Percentiles rank a stretch among this genome's conserved stretches.
Evolutionary conservation across 2,888 invertebrate genomes (phyloP).

Genomic region (Branchipolynoe longqiensis): DNA sequence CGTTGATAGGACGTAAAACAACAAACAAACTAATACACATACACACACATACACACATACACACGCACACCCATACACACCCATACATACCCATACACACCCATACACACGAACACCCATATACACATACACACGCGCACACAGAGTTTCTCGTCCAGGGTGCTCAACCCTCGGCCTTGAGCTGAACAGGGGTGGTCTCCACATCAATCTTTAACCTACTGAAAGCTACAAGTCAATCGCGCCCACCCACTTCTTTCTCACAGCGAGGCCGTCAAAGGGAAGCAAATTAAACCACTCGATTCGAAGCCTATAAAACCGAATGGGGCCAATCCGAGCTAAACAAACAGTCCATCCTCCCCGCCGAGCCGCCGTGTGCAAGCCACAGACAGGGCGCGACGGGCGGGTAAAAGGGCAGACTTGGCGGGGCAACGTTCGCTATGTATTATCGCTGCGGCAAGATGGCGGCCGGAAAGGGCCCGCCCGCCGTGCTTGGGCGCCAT

Average conservation of each 20-base stretch:
- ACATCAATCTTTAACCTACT: constrained; percentile 8
- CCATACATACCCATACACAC: too few species aligned
- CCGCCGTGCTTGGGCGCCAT: constrained; percentile 23
- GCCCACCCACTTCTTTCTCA: neutral
- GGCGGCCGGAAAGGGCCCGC: constrained; percentile 35
- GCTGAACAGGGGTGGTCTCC: neutral
- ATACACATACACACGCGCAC: too few species aligned
- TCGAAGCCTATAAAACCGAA: neutral
- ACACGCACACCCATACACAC: too few species aligned
- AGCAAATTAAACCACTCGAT: constrained; percentile 28
- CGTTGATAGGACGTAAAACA: too few species aligned
- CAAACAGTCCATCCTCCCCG: neutral
- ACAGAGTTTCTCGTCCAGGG: too few species aligned
- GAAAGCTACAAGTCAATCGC: constrained; percentile 35
- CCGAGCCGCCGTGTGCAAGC: neutral
- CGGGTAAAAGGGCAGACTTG: neutral
- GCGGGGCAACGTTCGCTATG: neutral
- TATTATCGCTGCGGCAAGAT: constrained; percentile 13
- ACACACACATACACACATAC: too few species aligned
- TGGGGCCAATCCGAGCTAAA: neutral
- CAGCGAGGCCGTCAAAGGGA: neutral
- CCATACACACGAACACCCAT: too few species aligned
- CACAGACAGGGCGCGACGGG: too few species aligned
- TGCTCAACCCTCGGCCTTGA: too few species aligned
- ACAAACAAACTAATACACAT: too few species aligned